Evolutionary conservation across 2,888 invertebrate species (phyloP), one percentile per base, ranked within the genome.

Genomic region (Calephelis perditalis): DNA sequence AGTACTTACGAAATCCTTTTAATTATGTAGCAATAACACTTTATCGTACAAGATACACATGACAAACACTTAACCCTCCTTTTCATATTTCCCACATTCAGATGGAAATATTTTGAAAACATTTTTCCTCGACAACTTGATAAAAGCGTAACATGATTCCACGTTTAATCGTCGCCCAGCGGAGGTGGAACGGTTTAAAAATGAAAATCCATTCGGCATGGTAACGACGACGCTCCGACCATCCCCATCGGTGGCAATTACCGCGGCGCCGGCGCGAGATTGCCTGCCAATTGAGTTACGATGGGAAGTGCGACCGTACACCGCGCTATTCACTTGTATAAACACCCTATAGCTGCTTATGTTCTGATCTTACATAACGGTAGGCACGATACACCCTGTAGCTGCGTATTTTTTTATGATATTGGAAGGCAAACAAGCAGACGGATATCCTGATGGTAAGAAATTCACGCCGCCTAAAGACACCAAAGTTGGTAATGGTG

Each of bases 241-340:
- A 59, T 61, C 59, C 58, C 62, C 59, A 62, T 60, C 49, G 64
- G 56, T 61, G 60, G 70, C 74, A 73, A 76, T 73, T 70, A 69
- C 73, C 59, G 71, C 74, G 81, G 77, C 82, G 83, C 76, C 81
- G 80, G 70, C 73, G 72, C 76, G 76, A 82, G 82, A 88, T 88
- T 86, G 86, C 77, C 78, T 78, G 73, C 77, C 82, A 82, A 88
- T 87, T 74, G 82, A 86, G 82, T 87, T 87, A 86, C 72, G 65
- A 63, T 67, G 64, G 69, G 71, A 71, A 71, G 70, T 63, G 67
- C 59, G 59, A 52, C 58, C 43, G 43, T 15, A 58, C 58, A 37
- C 52, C 54, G 35, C 59, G 44, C 43, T 43, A n/a, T 15, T 40
- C 44, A 57, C 37, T 47, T 37, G 46, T 40, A 37, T 37, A 58